Evolutionary conservation across 1,140 invertebrate genomes (phyloP).

Genomic region (Cyrtorhinus lividipennis): DNA sequence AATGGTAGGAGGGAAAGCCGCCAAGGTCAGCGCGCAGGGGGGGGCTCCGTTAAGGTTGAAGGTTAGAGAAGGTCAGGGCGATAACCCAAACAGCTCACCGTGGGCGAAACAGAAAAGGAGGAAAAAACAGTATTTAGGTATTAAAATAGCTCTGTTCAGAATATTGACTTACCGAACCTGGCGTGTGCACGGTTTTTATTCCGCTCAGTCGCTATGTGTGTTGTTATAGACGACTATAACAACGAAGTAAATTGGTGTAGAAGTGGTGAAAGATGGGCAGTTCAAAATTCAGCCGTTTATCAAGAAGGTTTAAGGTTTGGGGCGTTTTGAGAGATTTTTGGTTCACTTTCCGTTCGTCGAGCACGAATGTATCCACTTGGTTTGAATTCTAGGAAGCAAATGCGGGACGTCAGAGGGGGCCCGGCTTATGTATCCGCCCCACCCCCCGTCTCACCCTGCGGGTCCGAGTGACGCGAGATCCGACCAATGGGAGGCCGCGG

Average conservation of each 20-base stretch:
- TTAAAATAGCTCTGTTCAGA: not conserved
- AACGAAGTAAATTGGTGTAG: not conserved
- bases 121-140: not conserved
- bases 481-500: not conserved
- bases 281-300: not conserved
- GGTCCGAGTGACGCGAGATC: not conserved
- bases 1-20: not conserved
- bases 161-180: not conserved
- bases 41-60: not conserved
- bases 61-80: not conserved
- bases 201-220: not conserved
- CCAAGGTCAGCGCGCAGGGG: not conserved
- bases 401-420: not conserved
- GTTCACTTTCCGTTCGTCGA: not conserved
- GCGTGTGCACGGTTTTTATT: not conserved
- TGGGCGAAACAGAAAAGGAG: not conserved
- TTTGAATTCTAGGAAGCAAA: not conserved
- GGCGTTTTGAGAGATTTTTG: not conserved
- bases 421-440: not conserved
- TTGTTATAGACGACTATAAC: not conserved
- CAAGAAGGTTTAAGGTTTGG: not conserved
- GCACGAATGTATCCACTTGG: not conserved
- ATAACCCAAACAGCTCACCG: not conserved
- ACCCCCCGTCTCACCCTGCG: not conserved
- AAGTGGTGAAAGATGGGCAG: not conserved